These are phyloP conservation scores for Agonopterix alstromeriana DNA, from an alignment of 2,888 invertebrate genomes.

Conservation along the genomic window DNA sequence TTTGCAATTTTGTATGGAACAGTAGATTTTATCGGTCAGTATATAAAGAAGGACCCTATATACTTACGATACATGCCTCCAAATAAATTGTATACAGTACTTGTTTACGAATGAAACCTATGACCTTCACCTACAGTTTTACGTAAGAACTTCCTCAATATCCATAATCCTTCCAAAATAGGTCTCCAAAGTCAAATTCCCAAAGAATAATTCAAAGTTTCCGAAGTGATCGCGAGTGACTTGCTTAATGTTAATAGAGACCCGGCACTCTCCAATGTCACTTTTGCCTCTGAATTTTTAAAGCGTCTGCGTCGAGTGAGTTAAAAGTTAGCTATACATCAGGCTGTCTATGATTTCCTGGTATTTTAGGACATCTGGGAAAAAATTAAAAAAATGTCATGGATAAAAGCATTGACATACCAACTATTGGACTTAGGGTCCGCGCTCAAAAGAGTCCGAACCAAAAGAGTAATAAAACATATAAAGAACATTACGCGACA, in stretches of 20 bases:
- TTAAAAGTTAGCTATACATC: constrained; percentile 46
- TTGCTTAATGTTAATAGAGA: constrained; percentile 51
- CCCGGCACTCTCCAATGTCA: constrained; percentile 44
- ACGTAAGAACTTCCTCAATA: constrained; percentile 3
- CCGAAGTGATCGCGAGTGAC: constrained; percentile 26
- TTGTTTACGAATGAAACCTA: not conserved
- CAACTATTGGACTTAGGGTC: no score
- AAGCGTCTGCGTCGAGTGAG: constrained; percentile 36
- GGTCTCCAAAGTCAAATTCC: constrained; percentile 26
- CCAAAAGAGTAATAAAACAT: no score
- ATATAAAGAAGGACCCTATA: no score
- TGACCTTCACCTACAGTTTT: constrained; percentile 1
- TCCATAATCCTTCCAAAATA: constrained; percentile 13
- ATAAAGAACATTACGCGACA: no score
- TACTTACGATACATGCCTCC: no score
- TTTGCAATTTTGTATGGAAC: no score
- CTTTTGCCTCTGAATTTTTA: constrained; percentile 63
- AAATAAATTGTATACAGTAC: no score
- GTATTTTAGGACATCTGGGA: no score
- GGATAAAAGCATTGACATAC: no score
- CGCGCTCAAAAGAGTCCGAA: no score
- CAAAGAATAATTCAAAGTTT: constrained; percentile 25
- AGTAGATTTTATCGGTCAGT: no score
- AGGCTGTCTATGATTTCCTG: constrained; percentile 30
- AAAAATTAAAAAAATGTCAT: no score